Evolutionary conservation across 2,797 vertebrate genomes (phyloP), one percentile per base, ranked within the genome.

Genomic region (Podarcis lilfordi): DNA sequence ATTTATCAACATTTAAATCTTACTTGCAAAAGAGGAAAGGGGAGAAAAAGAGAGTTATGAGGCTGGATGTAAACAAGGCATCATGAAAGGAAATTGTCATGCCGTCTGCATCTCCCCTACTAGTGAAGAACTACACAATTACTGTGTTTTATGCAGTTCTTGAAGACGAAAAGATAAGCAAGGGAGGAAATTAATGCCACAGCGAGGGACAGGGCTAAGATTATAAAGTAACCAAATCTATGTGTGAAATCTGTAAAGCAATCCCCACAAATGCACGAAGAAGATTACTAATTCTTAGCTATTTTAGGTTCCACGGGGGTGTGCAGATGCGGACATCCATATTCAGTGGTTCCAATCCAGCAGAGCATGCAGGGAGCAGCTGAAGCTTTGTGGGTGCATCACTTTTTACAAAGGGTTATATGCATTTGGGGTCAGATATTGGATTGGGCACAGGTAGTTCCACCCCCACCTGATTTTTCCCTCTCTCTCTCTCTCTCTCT

Each of bases 191-290:
- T 95, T 94, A 93, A 90, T 92, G 85, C 87, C 90, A 92, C 76
- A 43, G 81, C 84, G 68, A 92, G 94, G 86, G 84, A 89, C 92
- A 89, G 87, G 86, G 93, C 1, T 92, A 86, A 93, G 91, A 89
- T 92, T 93, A 92, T 93, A 92, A 87, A 95, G 92, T 93, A 91
- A 95, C 90, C 91, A 89, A 91, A 95, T 95, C 93, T 94, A 90
- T 93, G 89, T 29, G 43, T 86, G 85, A 93, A 87, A 92, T 92
- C 90, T 94, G 74, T 84, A 88, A 92, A 88, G 92, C 90, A 94
- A 95, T 94, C 92, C 88, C 92, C 90, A 89, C 84, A 94, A 94
- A 95, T 93, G 91, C 86, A 93, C 86, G 92, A 89, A 95, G 88
- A 55, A 94, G 87, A 90, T 88, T 85, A 93, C 89, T 91, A 95